Evolutionary conservation across 1,140 invertebrate species (phyloP).

Genomic region (Brachionus angularis): DNA sequence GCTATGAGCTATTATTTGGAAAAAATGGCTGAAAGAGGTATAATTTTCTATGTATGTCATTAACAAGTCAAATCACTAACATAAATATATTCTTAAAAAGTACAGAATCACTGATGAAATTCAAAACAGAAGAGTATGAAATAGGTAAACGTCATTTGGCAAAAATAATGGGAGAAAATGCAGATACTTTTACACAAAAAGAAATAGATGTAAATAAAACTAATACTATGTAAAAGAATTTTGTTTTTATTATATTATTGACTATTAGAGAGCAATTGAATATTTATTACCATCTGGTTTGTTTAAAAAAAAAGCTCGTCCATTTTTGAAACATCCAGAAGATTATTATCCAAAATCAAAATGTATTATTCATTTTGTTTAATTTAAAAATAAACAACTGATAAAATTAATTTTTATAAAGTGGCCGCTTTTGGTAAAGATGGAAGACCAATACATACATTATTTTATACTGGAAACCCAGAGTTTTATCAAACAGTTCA

Average conservation of each 20-base stretch:
- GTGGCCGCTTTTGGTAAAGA: constrained; percentile 81
- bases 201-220: constrained; percentile 72
- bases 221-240: background rate
- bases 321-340: constrained; percentile 77
- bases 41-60: background rate
- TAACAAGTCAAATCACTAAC: constrained; percentile 40
- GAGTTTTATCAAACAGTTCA: constrained; percentile 65
- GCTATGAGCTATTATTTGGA: constrained; percentile 43
- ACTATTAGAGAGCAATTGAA: constrained; percentile 71
- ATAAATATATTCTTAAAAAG: background rate
- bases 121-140: constrained; percentile 73
- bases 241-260: background rate
- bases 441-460: constrained; percentile 77
- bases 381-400: background rate
- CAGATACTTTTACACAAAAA: constrained; percentile 76
- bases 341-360: constrained; percentile 72
- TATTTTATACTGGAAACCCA: constrained; percentile 82
- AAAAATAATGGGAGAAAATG: constrained; percentile 94
- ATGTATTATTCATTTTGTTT: constrained; percentile 46
- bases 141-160: constrained; percentile 89
- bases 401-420: constrained; percentile 47
- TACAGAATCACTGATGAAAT: constrained; percentile 70
- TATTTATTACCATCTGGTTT: constrained; percentile 89
- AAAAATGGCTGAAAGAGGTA: constrained; percentile 34
- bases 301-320: constrained; percentile 73